Percentiles rank a stretch among this genome's conserved stretches.
Conservation (phyloP, 2,113 vertebrate genomes). For the Saimiri boliviensis region DNA sequence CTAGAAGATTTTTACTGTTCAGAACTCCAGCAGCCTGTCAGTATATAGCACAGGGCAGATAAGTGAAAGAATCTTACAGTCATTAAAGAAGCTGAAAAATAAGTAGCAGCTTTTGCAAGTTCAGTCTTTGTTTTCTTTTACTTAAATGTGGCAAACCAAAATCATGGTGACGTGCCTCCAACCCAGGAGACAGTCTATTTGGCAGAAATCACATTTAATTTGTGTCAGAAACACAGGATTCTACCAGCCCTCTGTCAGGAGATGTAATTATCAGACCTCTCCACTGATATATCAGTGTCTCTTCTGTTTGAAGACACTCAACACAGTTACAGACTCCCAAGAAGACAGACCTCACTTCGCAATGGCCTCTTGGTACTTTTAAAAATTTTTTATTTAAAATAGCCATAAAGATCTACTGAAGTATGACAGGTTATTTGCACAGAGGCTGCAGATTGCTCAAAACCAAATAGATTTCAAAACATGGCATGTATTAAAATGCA, state of each 20-base stretch:
- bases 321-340: not conserved
- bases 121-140: constrained; percentile 39
- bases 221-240: not conserved
- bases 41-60: not conserved
- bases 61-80: not conserved
- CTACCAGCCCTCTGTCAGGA: not conserved
- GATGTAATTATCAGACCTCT: not conserved
- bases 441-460: not conserved
- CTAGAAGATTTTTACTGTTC: not conserved
- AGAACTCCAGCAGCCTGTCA: not conserved
- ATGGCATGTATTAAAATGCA: not conserved
- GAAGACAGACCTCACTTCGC: not conserved
- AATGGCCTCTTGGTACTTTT: not conserved
- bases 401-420: constrained; percentile 1
- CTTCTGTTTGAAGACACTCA: not conserved
- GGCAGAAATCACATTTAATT: constrained; percentile 20
- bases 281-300: too few species aligned
- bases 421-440: not conserved
- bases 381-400: constrained; percentile 6
- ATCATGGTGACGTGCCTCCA: not conserved
- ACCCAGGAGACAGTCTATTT: not conserved
- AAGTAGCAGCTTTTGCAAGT: not conserved
- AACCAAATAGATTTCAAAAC: constrained; percentile 47
- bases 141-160: constrained; percentile 24
- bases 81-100: not conserved